Evolutionary conservation across 1,140 invertebrate genomes (phyloP), one percentile per base, ranked within the genome.

Genomic region (Globodera rostochiensis): DNA sequence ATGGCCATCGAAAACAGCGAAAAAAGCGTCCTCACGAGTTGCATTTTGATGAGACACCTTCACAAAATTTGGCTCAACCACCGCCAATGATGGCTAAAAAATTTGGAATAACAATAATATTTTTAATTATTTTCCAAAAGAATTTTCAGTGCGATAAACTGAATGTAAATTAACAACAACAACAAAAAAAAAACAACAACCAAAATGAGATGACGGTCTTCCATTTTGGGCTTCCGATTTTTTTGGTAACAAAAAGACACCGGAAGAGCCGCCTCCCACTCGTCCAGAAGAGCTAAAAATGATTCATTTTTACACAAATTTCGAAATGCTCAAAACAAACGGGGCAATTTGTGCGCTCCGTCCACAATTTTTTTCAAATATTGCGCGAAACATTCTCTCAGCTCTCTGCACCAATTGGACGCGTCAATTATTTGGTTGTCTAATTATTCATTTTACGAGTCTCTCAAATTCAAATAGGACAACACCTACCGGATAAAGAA

Each of bases 151-250:
- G 19, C 50, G 6, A 11, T 76, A 19, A 76, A 76, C 1, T 2
- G 46, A n/a, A 21, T 0, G 6, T 6, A 45, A 53, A 70, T n/a
- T 4, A 77, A 19, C 21, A 8, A 25, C n/a, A n/a, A n/a, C n/a
- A 50, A 15, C 76, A 73, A 5, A 8, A 46, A 2, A 53, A 45
- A 11, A 77, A 1, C 5, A 53, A 11, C 15, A 8, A 80, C 78
- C 47, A 80, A 45, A 6, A 77, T n/a, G 6, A 80, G 49, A 21
- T 80, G 21, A 6, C 66, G 46, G 53, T 77, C 80, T 69, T 81
- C 80, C 80, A 81, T 81, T 81, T 79, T 81, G 11, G 80, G 74
- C 73, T 79, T 81, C 79, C 80, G 53, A 60, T 81, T 81, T 73
- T 73, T 81, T 25, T 79, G 80, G 0, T 60, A 66, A 36, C 49